phyloP scores from a whole-genome alignment of 2,113 vertebrate species.

The Dolichotis patagonum region DNA sequence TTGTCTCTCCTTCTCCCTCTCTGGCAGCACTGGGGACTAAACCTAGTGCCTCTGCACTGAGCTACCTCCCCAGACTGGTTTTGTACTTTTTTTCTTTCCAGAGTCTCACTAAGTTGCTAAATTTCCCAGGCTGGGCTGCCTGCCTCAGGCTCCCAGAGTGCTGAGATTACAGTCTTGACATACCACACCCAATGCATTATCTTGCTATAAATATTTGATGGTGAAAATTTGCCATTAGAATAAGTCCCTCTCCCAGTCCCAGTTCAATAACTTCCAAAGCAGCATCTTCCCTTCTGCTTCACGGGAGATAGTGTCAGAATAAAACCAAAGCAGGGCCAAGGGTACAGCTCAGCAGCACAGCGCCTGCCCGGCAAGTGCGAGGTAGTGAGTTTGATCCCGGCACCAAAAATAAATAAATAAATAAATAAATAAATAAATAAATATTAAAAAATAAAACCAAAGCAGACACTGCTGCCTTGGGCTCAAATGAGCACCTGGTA shows the following conservation, averaged over 20 bases:
- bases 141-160: not conserved
- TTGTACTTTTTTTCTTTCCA: not conserved
- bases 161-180: not conserved
- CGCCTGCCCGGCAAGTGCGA: too few relatives aligned
- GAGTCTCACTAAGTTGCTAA: not conserved
- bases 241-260: not conserved
- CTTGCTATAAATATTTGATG: not conserved
- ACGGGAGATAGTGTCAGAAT: not conserved
- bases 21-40: not conserved
- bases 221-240: not conserved
- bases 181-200: not conserved
- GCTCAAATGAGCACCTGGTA: fast-evolving
- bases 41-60: not conserved
- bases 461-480: not conserved
- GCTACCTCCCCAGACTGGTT: not conserved
- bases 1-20: not conserved
- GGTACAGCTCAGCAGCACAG: too few relatives aligned
- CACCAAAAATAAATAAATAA: too few relatives aligned
- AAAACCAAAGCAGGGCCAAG: not conserved
- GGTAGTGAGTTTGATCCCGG: too few relatives aligned
- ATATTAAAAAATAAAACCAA: not conserved
- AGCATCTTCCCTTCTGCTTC: not conserved
- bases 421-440: too few relatives aligned
- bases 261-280: not conserved
- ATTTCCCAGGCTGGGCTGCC: not conserved